Conservation (phyloP, 2,113 vertebrate genomes). For the Poicephalus meyeri region DNA sequence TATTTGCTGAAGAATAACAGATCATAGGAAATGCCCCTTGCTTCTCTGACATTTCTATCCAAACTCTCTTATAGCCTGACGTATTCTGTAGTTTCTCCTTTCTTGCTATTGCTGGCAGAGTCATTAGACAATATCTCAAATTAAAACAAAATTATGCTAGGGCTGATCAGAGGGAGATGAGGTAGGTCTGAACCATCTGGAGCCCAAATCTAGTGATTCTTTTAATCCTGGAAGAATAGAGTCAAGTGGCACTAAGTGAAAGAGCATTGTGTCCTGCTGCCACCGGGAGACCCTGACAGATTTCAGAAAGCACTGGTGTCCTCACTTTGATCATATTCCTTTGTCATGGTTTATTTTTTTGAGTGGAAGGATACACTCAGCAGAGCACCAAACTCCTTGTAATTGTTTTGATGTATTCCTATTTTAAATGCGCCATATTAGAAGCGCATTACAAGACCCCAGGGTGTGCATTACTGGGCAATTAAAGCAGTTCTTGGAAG, state of each 20-base stretch:
- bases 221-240: neutral
- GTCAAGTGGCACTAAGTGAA: neutral
- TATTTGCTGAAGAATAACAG: neutral
- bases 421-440: conserved; percentile 55
- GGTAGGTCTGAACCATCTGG: neutral
- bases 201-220: neutral
- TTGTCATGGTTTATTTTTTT: neutral
- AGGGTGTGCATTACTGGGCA: conserved; percentile 66
- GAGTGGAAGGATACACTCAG: neutral
- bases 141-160: neutral
- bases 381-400: conserved; percentile 25
- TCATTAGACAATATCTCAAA: neutral
- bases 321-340: neutral
- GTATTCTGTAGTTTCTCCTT: neutral
- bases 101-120: neutral
- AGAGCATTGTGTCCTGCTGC: neutral
- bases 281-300: neutral
- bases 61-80: neutral
- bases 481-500: conserved; percentile 58
- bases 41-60: neutral
- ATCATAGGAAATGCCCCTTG: neutral
- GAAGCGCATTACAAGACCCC: conserved; percentile 64
- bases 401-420: conserved; percentile 43
- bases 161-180: neutral
- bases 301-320: neutral